A percentile compares a stretch with the other conserved stretches of the same genome.
phyloP scores from a whole-genome alignment of 2,888 invertebrate species.

The Sialis lutaria region DNA sequence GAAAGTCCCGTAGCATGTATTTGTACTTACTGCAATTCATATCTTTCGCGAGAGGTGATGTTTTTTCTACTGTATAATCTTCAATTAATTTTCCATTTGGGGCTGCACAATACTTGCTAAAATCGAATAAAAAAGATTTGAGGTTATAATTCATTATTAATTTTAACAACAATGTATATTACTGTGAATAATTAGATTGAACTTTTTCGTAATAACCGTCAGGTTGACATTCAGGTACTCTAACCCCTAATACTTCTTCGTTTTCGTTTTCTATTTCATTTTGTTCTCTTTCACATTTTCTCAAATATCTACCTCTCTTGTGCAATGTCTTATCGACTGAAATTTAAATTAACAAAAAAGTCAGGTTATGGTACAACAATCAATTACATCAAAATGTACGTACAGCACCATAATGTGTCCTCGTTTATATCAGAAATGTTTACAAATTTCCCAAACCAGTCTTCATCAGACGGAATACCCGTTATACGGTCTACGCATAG shows the following conservation, averaged over 20 bases:
- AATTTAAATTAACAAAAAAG: conserved; percentile 6
- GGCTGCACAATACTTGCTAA: conserved; percentile 39
- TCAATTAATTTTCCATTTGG: conserved; percentile 34
- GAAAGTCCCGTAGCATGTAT: too few species aligned
- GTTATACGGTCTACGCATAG: conserved; percentile 39
- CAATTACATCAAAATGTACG: not conserved
- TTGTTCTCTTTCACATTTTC: conserved; percentile 24
- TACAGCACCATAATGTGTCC: conserved; percentile 24
- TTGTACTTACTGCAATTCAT: conserved; percentile 45
- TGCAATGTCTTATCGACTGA: conserved; percentile 23
- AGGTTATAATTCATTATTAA: not conserved
- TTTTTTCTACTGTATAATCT: conserved; percentile 26
- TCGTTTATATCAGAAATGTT: conserved; percentile 18
- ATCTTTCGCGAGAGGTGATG: conserved; percentile 21
- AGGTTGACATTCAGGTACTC: conserved; percentile 27
- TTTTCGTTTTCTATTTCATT: conserved; percentile 18
- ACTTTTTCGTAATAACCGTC: conserved; percentile 31
- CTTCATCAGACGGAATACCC: conserved; percentile 26
- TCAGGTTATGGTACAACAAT: too few species aligned
- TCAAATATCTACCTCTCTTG: conserved; percentile 20
- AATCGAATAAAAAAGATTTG: conserved; percentile 13
- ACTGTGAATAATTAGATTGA: conserved; percentile 16
- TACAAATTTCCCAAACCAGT: conserved; percentile 13
- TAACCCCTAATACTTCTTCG: conserved; percentile 18
- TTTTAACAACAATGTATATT: conserved; percentile 8